Conservation (phyloP, 2,888 invertebrate genomes). For the Spialia ferax region DNA sequence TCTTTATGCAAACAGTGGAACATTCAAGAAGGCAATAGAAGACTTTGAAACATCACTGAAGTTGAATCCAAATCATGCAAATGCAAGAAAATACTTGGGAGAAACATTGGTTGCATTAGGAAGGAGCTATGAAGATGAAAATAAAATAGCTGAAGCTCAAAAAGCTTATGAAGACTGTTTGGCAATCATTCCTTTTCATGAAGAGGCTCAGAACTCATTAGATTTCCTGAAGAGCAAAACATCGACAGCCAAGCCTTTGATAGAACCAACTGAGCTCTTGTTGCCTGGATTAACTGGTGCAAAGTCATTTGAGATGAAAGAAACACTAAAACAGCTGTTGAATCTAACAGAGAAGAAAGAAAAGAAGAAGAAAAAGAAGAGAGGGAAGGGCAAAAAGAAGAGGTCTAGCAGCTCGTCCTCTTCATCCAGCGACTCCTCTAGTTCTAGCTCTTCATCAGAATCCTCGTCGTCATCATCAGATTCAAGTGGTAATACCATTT, state of each 20-base stretch:
- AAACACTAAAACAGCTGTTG: constrained; percentile 88
- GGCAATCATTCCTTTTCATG: constrained; percentile 94
- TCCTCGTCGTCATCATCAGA: constrained; percentile 88
- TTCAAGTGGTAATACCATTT: constrained; percentile 70
- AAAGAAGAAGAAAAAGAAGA: constrained; percentile 89
- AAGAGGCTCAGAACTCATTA: constrained; percentile 94
- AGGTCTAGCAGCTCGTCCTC: constrained; percentile 89
- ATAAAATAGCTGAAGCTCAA: constrained; percentile 93
- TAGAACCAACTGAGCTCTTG: constrained; percentile 88
- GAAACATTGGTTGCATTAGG: constrained; percentile 97
- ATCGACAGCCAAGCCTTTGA: constrained; percentile 85
- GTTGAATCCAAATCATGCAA: constrained; percentile 95
- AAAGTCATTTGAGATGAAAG: constrained; percentile 88
- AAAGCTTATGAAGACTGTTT: constrained; percentile 95
- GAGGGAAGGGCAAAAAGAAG: constrained; percentile 89
- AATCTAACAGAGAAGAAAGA: constrained; percentile 88
- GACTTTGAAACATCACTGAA: constrained; percentile 97
- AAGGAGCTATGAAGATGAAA: constrained; percentile 95
- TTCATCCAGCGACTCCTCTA: constrained; percentile 89
- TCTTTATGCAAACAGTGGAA: constrained; percentile 97
- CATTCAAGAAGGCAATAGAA: constrained; percentile 96
- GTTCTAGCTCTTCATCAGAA: constrained; percentile 87
- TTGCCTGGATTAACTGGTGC: constrained; percentile 87
- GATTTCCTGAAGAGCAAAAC: constrained; percentile 92
- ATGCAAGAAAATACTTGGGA: constrained; percentile 97